Evolutionary conservation across 2,797 vertebrate genomes (phyloP).

Genomic region (Mus spretus): DNA sequence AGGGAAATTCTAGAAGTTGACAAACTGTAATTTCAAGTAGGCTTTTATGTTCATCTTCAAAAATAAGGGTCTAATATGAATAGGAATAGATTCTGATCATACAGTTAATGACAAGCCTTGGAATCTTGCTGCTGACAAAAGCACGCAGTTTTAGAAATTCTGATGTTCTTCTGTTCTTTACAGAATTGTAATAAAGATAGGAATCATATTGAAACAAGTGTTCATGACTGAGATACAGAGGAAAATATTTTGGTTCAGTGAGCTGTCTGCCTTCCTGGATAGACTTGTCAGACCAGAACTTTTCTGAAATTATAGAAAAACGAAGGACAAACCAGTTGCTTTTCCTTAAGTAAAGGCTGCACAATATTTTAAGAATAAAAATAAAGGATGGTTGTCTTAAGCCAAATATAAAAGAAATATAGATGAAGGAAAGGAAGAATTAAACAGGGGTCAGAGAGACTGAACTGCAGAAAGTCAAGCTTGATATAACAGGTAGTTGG

Average conservation of each 20-base stretch:
- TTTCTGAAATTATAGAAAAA: not conserved
- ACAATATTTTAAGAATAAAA: not conserved
- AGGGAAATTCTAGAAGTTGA: not conserved
- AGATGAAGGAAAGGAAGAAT: not conserved
- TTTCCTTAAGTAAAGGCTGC: not conserved
- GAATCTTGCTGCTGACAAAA: not conserved
- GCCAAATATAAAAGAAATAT: not conserved
- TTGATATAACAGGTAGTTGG: not conserved
- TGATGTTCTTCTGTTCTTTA: not conserved
- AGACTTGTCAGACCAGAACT: not conserved
- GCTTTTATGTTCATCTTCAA: not conserved
- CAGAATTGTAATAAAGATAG: not conserved
- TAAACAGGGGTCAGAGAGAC: not conserved
- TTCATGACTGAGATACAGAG: not conserved
- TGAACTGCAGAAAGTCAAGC: not conserved
- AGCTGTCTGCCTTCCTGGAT: not conserved
- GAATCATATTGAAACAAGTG: not conserved
- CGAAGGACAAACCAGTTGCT: not conserved
- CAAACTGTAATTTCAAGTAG: not conserved
- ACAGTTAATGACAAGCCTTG: not conserved
- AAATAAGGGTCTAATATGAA: not conserved
- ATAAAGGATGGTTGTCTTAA: not conserved
- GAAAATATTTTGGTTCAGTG: not conserved
- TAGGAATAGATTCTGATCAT: not conserved
- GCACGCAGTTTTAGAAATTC: not conserved